Evolutionary conservation across 2,888 invertebrate genomes (phyloP).

Genomic region (Limnephilus auricula): DNA sequence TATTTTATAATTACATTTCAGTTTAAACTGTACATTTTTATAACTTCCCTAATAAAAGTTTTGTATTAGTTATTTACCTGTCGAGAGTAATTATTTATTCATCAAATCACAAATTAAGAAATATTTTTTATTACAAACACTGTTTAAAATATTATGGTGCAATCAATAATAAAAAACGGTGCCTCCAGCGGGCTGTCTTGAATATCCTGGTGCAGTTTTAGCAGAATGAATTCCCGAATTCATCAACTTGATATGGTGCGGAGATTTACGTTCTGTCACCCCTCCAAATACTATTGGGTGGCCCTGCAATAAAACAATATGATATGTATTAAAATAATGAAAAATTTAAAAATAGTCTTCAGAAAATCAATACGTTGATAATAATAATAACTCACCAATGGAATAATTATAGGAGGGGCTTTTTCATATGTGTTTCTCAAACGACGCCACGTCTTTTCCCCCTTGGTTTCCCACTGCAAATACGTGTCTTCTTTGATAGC

Average conservation of each 20-base stretch:
- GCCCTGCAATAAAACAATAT: constrained; percentile 71
- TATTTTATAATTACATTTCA: neutral
- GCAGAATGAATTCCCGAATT: constrained; percentile 89
- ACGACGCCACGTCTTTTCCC: constrained; percentile 82
- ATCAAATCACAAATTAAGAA: neutral
- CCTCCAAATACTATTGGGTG: constrained; percentile 70
- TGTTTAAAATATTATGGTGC: no score
- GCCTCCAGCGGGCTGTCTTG: constrained; percentile 86
- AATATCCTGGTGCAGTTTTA: constrained; percentile 89
- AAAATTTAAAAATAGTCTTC: neutral
- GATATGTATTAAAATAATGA: neutral
- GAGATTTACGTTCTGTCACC: constrained; percentile 78
- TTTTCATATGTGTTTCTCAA: constrained; percentile 80
- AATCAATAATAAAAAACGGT: constrained; percentile 83
- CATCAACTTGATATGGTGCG: constrained; percentile 86
- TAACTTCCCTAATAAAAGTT: no score
- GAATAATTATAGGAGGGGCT: constrained; percentile 73
- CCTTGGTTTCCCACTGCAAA: constrained; percentile 83
- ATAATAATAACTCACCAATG: constrained; percentile 73
- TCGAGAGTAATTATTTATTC: neutral
- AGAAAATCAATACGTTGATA: constrained; percentile 27
- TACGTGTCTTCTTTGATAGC: constrained; percentile 81
- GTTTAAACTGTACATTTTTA: no score
- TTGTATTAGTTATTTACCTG: neutral
- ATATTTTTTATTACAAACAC: neutral